Evolutionary conservation across 2,113 vertebrate genomes (phyloP), one percentile per base, ranked within the genome.

Genomic region (Microcebus jonahi): DNA sequence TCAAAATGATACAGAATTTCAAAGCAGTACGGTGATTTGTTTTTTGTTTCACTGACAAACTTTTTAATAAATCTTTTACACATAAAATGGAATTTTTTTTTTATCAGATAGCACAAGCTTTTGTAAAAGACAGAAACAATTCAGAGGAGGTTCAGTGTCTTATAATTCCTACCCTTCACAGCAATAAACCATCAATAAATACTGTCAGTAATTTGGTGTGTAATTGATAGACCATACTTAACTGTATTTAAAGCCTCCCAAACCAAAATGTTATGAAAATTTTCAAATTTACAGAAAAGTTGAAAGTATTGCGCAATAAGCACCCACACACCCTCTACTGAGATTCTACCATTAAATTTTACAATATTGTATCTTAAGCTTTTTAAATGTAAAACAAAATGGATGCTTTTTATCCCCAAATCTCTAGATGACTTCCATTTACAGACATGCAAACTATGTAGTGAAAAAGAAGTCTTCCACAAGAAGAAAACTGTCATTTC

Each of bases 391-490:
- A 68, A 87, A 68, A 91, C 75, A 85, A 39, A 85, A 13, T 48
- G 18, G 48, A 89, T 48, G 2, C 6, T 45, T 82, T 50, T 79
- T 53, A 70, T 81, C 86, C 21, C 45, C 71, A 23, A 50, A 88
- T n/a, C 48, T 94, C 79, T 84, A 82, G 85, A 63, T 94, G 53
- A 23, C 23, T 75, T 92, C 75, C 17, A 63, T 83, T 94, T 89
- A 93, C 25, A 96, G 75, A 81, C 8, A 63, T n/a, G 18, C 27
- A 39, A 82, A 89, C 2, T 81, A 65, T 75, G 23, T 50, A 57
- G 48, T 67, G 75, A 84, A 89, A 91, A 88, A 21, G 13, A 95
- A 76, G 71, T 27, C 18, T 94, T 84, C 20, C 42, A 84, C 15
- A 75, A 39, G 42, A 88, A 94, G 34, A 93, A 79, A 88, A 83